These are phyloP conservation scores for Gorilla gorilla DNA, from an alignment of 2,113 vertebrate genomes.

Conservation along the genomic window DNA sequence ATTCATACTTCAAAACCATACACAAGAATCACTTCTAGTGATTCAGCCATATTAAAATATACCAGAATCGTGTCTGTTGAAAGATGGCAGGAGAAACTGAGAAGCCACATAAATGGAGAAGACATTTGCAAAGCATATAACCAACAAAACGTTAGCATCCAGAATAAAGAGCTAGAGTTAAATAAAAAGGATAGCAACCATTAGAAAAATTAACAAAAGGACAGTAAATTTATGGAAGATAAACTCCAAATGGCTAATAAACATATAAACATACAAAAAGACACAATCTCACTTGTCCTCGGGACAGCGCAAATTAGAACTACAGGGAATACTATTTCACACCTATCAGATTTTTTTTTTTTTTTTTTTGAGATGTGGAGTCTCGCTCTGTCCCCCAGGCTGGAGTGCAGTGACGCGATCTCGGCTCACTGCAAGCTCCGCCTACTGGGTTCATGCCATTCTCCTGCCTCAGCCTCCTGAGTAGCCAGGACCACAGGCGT, in stretches of 20 bases:
- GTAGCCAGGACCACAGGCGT: too few species aligned
- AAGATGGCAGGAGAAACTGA: neutral
- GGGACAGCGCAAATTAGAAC: neutral
- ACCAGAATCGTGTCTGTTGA: neutral
- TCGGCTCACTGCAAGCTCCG: too few species aligned
- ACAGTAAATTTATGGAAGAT: neutral
- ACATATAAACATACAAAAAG: neutral
- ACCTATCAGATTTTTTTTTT: neutral
- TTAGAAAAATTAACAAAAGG: neutral
- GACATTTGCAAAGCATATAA: neutral
- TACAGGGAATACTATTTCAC: neutral
- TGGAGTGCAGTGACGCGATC: too few species aligned
- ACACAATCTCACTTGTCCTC: neutral
- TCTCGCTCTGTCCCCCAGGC: too few species aligned
- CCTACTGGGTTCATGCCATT: too few species aligned
- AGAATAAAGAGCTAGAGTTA: neutral
- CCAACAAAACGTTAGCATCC: neutral
- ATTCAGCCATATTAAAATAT: conserved; percentile 32
- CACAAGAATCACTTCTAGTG: neutral
- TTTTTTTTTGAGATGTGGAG: too few species aligned
- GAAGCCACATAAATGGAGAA: neutral
- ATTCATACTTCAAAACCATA: neutral
- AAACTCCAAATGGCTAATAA: neutral
- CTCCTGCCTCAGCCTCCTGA: too few species aligned
- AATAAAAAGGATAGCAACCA: neutral